Conservation (phyloP, 2,888 invertebrate genomes). For the Plebejus argus region DNA sequence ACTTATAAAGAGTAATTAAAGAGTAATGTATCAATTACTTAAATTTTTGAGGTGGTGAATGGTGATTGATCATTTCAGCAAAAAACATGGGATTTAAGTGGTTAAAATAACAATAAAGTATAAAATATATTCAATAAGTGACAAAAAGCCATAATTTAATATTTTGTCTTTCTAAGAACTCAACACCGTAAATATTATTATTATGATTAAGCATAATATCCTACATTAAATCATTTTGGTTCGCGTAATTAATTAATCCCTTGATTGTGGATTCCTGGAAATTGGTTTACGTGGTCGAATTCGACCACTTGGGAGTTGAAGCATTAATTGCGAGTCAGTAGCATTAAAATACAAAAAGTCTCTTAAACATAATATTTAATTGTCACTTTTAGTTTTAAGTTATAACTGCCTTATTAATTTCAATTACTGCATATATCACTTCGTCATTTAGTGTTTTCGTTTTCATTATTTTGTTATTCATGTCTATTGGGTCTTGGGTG, state of each 20-base stretch:
- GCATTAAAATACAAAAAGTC: not conserved
- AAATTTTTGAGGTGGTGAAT: not conserved
- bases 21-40: not conserved
- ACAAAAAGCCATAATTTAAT: not conserved
- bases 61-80: not conserved
- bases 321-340: not conserved
- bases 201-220: too few species aligned
- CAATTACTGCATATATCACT: not conserved
- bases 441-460: not conserved
- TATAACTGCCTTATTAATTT: not conserved
- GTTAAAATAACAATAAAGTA: not conserved
- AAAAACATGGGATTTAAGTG: not conserved
- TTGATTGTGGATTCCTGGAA: too few species aligned
- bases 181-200: too few species aligned
- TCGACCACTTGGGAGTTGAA: too few species aligned
- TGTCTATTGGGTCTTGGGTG: not conserved
- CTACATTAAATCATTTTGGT: not conserved
- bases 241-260: not conserved
- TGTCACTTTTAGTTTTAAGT: conserved; percentile 2
- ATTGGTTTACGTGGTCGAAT: too few species aligned
- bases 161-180: not conserved
- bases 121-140: not conserved
- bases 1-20: not conserved
- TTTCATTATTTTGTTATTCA: not conserved
- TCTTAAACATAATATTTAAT: too few species aligned